Evolutionary conservation across 2,797 vertebrate species (phyloP).

Genomic region (Psittacula echo): DNA sequence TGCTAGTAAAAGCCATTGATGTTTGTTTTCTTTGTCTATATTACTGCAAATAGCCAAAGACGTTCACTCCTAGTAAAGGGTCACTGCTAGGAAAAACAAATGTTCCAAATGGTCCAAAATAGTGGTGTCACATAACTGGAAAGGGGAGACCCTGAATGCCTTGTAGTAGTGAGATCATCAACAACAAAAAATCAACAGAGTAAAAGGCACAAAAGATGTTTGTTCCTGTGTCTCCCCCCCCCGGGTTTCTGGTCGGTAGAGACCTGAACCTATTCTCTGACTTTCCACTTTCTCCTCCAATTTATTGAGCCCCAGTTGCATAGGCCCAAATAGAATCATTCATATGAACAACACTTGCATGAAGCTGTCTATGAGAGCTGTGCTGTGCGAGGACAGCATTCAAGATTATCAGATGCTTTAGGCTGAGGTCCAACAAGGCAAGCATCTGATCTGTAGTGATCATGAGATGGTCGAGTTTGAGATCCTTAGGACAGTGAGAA

Average conservation of each 20-base stretch:
- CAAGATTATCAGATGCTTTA: neutral
- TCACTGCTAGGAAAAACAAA: neutral
- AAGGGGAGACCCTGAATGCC: neutral
- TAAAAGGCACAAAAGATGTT: neutral
- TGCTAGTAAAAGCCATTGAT: neutral
- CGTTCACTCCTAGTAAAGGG: neutral
- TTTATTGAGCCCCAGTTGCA: neutral
- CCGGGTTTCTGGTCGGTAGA: neutral
- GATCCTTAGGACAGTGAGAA: too few species aligned
- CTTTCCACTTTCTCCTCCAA: neutral
- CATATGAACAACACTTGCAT: neutral
- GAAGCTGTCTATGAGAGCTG: neutral
- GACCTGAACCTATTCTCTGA: neutral
- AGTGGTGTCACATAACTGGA: neutral
- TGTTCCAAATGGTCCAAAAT: neutral
- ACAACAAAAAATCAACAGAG: neutral
- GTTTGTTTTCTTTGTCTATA: neutral
- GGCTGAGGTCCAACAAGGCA: neutral
- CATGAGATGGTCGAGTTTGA: too few species aligned
- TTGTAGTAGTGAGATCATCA: neutral
- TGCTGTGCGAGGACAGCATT: neutral
- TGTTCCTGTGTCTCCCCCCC: neutral
- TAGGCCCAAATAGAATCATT: neutral
- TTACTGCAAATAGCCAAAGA: neutral
- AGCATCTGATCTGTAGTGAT: neutral